Evolutionary conservation across 2,797 vertebrate species (phyloP).

Genomic region (Sebastes oblongus): DNA sequence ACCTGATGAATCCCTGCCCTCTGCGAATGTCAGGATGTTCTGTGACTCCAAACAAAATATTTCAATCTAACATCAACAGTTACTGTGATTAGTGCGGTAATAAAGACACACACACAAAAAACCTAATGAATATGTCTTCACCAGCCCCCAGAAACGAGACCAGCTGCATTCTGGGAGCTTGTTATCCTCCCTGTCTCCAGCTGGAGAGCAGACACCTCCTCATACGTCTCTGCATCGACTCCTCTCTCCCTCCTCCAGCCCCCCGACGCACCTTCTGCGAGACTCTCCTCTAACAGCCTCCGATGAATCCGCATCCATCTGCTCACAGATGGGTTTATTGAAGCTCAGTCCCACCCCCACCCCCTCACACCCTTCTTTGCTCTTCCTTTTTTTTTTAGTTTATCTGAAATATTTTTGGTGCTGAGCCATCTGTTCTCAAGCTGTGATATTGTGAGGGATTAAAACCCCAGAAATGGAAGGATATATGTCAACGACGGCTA

Average conservation of each 20-base stretch:
- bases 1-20: background rate
- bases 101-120: background rate
- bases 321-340: constrained; percentile 70
- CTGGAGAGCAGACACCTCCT: constrained; percentile 47
- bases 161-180: constrained; percentile 30
- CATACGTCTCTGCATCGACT: constrained; percentile 19
- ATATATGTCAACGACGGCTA: constrained; percentile 21
- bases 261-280: constrained; percentile 51
- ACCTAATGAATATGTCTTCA: constrained; percentile 11
- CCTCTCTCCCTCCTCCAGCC: constrained; percentile 17
- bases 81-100: background rate
- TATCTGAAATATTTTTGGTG: constrained; percentile 57
- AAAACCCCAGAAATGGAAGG: constrained; percentile 35
- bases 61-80: background rate
- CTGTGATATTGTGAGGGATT: constrained; percentile 61
- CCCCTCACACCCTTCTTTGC: background rate
- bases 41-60: background rate
- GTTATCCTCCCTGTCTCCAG: constrained; percentile 22
- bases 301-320: constrained; percentile 63
- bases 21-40: background rate
- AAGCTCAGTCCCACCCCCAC: background rate
- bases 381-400: constrained; percentile 50
- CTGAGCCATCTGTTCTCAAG: constrained; percentile 63
- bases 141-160: constrained; percentile 18
- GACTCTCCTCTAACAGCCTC: constrained; percentile 49